phyloP scores from a whole-genome alignment of 2,113 vertebrate genomes.

The Phaetusa simplex region DNA sequence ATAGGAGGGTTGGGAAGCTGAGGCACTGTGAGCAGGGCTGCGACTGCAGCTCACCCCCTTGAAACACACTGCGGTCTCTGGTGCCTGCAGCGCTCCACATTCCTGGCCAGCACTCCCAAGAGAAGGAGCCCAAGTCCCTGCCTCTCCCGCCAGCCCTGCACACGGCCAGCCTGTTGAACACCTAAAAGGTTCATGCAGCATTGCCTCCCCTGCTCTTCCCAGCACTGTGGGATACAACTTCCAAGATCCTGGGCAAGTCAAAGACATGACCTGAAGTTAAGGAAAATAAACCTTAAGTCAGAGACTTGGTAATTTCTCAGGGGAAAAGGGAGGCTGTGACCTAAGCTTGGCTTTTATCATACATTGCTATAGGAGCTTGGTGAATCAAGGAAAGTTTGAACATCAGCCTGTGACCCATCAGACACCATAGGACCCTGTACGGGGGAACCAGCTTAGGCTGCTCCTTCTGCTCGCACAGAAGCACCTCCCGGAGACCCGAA shows the following conservation, averaged over 20 bases:
- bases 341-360: background rate
- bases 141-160: background rate
- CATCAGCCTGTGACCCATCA: background rate
- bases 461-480: background rate
- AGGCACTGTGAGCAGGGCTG: background rate
- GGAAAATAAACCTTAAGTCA: background rate
- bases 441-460: background rate
- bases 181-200: background rate
- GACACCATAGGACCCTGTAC: fast-evolving
- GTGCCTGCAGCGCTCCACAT: fast-evolving
- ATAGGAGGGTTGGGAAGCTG: background rate
- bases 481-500: background rate
- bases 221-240: background rate
- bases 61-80: background rate
- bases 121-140: background rate
- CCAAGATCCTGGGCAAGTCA: background rate
- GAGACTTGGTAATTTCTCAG: background rate
- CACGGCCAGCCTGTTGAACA: background rate
- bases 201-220: background rate
- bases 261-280: background rate
- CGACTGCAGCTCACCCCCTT: background rate
- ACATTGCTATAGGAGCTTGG: background rate
- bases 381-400: background rate
- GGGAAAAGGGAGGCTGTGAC: background rate
- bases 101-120: background rate